phyloP scores from a whole-genome alignment of 2,113 vertebrate genomes.

The Protobothrops mucrosquamatus region DNA sequence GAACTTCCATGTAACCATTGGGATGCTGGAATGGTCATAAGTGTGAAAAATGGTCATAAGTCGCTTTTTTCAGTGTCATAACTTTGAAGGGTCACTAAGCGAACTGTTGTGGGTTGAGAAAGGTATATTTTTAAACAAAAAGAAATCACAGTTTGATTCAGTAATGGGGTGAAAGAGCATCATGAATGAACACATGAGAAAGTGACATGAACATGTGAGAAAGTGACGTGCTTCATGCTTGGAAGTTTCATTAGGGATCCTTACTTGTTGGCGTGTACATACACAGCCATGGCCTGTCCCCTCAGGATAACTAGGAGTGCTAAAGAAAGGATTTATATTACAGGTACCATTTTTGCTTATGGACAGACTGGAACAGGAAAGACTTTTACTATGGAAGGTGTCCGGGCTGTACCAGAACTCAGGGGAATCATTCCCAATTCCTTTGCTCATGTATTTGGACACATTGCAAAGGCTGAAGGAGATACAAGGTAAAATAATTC shows the following conservation, averaged over 20 bases:
- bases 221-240: background rate
- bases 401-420: constrained; percentile 94
- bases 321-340: constrained; percentile 38
- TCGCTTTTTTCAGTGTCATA: background rate
- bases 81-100: rapidly evolving
- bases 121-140: background rate
- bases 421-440: constrained; percentile 98
- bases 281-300: background rate
- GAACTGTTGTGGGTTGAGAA: background rate
- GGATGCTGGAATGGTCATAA: background rate
- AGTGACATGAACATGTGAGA: background rate
- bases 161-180: background rate
- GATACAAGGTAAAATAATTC: constrained; percentile 84
- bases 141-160: background rate
- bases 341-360: constrained; percentile 98
- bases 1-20: background rate
- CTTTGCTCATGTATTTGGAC: constrained; percentile 97
- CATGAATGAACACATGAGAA: background rate
- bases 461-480: constrained; percentile 98
- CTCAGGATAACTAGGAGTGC: background rate
- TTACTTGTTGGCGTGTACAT: background rate
- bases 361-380: constrained; percentile 99
- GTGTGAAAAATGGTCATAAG: background rate
- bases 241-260: background rate
- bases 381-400: constrained; percentile 98